Evolutionary conservation across 2,797 vertebrate genomes (phyloP).

Genomic region (Champsocephalus esox): DNA sequence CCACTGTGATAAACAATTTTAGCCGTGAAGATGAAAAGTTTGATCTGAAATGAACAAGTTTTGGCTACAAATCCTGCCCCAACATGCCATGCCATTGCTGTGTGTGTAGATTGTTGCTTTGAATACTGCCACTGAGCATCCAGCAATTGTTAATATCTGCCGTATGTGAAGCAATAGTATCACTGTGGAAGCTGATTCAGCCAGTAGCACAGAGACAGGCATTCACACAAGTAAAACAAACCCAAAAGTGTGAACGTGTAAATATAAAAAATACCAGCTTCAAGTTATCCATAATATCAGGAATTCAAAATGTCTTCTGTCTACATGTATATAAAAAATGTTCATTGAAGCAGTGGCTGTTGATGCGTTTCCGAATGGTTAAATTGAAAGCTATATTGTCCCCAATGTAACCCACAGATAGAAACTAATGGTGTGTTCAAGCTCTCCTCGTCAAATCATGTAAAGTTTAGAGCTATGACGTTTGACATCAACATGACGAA

Average conservation of each 20-base stretch:
- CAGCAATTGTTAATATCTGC: slow-evolving; percentile 45
- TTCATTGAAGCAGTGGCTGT: not conserved
- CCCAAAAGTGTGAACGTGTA: slow-evolving; percentile 3
- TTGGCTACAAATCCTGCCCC: slow-evolving; percentile 23
- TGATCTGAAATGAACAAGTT: slow-evolving; percentile 56
- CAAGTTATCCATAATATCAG: slow-evolving; percentile 32
- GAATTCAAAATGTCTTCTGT: slow-evolving; percentile 26
- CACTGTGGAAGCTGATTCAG: slow-evolving; percentile 65
- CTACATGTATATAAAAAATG: slow-evolving; percentile 11
- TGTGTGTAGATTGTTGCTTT: slow-evolving; percentile 40
- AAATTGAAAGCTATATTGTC: not conserved
- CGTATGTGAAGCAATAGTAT: slow-evolving; percentile 71
- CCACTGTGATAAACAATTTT: slow-evolving; percentile 79
- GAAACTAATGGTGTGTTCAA: slow-evolving; percentile 9
- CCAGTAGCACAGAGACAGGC: slow-evolving; percentile 42
- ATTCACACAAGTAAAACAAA: slow-evolving; percentile 22
- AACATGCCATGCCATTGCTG: slow-evolving; percentile 20
- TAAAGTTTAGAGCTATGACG: not conserved
- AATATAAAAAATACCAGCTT: slow-evolving; percentile 38
- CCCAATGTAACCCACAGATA: no score
- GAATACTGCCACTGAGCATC: slow-evolving; percentile 51
- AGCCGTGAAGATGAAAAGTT: slow-evolving; percentile 68
- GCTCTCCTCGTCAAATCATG: slow-evolving; percentile 10
- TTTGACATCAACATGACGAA: not conserved
- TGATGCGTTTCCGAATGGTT: not conserved